Conservation (phyloP, 2,888 invertebrate genomes). For the Sarcophaga variegata region DNA sequence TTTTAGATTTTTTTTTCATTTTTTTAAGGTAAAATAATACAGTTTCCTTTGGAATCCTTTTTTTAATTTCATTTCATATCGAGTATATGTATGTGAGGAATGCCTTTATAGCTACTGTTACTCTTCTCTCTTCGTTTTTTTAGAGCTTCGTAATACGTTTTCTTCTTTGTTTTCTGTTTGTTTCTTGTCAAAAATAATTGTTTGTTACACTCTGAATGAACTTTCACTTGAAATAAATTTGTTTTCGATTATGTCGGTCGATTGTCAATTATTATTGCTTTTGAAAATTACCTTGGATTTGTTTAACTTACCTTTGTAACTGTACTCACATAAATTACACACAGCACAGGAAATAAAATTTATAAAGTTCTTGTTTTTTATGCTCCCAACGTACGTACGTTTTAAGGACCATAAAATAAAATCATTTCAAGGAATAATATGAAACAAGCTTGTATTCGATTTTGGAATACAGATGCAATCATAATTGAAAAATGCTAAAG, state of each 20-base stretch:
- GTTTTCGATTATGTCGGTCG: constrained; percentile 66
- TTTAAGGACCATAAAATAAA: constrained; percentile 17
- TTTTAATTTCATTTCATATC: not conserved
- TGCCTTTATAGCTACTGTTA: too few species aligned
- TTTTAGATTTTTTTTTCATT: not conserved
- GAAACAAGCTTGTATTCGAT: not conserved
- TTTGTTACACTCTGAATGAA: constrained; percentile 48
- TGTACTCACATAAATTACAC: constrained; percentile 49
- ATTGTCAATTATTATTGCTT: constrained; percentile 59
- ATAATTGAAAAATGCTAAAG: too few species aligned
- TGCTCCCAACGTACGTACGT: not conserved
- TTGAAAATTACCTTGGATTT: constrained; percentile 49
- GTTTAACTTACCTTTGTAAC: constrained; percentile 61
- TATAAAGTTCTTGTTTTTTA: not conserved
- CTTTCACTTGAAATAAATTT: constrained; percentile 65
- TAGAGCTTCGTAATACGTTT: not conserved
- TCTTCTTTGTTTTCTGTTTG: constrained; percentile 5
- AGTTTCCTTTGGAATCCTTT: constrained; percentile 9
- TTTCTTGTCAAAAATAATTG: constrained; percentile 38
- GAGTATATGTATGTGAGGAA: too few species aligned
- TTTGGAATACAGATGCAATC: too few species aligned
- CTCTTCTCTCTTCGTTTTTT: not conserved
- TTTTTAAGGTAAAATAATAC: constrained; percentile 24
- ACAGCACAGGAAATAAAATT: not conserved
- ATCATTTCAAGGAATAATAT: constrained; percentile 4